Evolutionary conservation across 1,140 invertebrate genomes (phyloP), one percentile per base, ranked within the genome.

Genomic region (Bilobella aurantiaca): DNA sequence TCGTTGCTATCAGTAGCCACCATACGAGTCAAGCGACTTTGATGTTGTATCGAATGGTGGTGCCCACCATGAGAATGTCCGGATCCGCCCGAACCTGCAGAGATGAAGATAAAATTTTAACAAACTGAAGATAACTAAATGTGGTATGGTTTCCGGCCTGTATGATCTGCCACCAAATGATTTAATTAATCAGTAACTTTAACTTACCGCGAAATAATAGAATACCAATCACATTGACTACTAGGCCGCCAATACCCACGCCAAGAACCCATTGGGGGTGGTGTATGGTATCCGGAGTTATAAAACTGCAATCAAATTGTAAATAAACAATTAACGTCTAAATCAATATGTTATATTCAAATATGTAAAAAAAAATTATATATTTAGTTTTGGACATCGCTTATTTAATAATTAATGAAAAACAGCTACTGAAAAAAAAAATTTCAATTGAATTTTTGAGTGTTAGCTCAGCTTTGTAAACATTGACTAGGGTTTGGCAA

Each of bases 191-290:
- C n/a, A n/a, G n/a, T n/a, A n/a, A n/a, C 21, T n/a, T 56, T 2
- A 58, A 57, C 81, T 83, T 78, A 92, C 89, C 87, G 77, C 90
- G 87, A 73, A 93, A 91, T 56, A 93, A 78, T 69, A 85, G 85
- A 46, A 94, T 78, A 63, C 91, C 91, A 68, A 93, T 83, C 28
- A 92, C 73, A 76, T 93, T 94, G 2, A 95, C 85, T 53, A 91
- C 70, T 32, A 95, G 80, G 18, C 91, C 91, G 28, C 91, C 75
- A 1, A 80, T 81, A 8, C 90, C 90, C 0, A 93, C 90, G 62
- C 82, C 82, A 0, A 91, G 83, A 37, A 94, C 79, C 8, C 92
- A 76, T 73, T 85, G 75, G 1, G 90, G 84, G 72, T 91, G 81
- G 65, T 91, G 88, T 69, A 99, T 93, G 27, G 81, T 79, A 78